Evolutionary conservation across 2,888 invertebrate genomes (phyloP), one percentile per base, ranked within the genome.

Genomic region (Heterodera filipjevi): DNA sequence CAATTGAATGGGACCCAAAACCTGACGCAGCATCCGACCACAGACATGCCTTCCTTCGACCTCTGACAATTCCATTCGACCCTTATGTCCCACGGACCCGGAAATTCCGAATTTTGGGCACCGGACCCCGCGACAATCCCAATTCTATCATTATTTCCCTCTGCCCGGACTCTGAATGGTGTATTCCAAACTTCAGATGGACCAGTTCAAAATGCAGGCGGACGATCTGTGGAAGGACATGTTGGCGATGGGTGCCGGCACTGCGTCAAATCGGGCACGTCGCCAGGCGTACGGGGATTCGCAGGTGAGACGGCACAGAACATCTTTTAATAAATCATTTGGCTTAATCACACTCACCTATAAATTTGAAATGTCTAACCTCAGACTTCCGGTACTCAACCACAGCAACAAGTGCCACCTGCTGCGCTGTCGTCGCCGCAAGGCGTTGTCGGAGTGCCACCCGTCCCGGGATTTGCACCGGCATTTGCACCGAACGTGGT

Each of bases 271-370:
- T 82, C 84, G 88, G 72, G 81, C 83, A 72, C 84, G 87, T 79
- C 85, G 87, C 81, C 85, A 88, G 79, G 81, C 82, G 76, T 87
- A 89, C 66, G 87, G 87, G 59, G 86, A 86, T 66, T 87, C 6
- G 2, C 59, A 39, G 64, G 49, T 46, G n/a, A 5, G 14, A n/a
- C n/a, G 27, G 49, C n/a, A 5, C 44, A 44, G 44, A 44, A 22
- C n/a, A n/a, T n/a, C n/a, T n/a, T n/a, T n/a, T n/a, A n/a, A n/a
- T n/a, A n/a, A n/a, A n/a, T n/a, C 39, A 39, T 39, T 10, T 10
- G 5, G 10, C 3, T 39, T 39, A 39, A 39, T 39, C 39, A 39
- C 5, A 39, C 39, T 6, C 39, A 19, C 46, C 14, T 49, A 12
- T 2, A 49, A 49, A 49, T 16, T 19, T 49, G 49, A 14, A 3